Conservation (phyloP, 1,140 invertebrate genomes). For the Dufourea novaeangliae region DNA sequence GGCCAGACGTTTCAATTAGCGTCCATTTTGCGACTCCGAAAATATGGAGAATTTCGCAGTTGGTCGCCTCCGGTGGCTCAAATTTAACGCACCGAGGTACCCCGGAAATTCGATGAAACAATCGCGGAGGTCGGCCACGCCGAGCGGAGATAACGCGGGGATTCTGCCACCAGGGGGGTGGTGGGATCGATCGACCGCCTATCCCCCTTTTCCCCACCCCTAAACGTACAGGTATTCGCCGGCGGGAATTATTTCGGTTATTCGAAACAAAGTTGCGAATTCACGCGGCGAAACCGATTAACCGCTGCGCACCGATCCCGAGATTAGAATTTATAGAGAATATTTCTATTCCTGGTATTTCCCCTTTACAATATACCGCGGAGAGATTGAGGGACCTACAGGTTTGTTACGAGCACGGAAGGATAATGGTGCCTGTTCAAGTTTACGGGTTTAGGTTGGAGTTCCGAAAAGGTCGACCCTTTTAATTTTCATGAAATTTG, state of each 20-base stretch:
- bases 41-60: constrained; percentile 28
- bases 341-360: neutral
- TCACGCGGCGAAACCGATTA: neutral
- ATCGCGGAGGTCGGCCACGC: constrained; percentile 25
- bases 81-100: constrained; percentile 42
- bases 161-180: no score
- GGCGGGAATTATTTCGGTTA: neutral
- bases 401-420: no score
- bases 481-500: no score
- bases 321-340: neutral
- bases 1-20: constrained; percentile 73
- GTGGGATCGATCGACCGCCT: neutral
- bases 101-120: constrained; percentile 54
- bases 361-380: neutral
- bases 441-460: no score
- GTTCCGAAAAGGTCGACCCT: no score
- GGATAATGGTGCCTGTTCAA: no score
- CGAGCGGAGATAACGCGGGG: neutral
- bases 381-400: no score
- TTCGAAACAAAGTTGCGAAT: neutral
- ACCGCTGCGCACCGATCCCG: neutral
- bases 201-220: no score
- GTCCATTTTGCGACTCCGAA: constrained; percentile 59
- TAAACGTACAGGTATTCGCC: neutral
- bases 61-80: constrained; percentile 23